Conservation (phyloP, 2,113 vertebrate genomes). For the Oxyura jamaicensis region DNA sequence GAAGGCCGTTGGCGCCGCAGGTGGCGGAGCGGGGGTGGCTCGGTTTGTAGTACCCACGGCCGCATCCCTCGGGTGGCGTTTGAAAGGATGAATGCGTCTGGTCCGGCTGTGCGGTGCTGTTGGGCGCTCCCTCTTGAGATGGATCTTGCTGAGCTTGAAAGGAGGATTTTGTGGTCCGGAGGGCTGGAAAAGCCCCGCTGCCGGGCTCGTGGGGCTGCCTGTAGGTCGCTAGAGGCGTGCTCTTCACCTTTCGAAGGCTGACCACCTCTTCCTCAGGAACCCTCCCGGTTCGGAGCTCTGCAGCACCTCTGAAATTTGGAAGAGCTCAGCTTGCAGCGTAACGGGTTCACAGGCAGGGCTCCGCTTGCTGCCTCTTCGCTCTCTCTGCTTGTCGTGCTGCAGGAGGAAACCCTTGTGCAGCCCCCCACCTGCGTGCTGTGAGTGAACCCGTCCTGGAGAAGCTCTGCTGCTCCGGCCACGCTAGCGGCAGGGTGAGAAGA, state of each 20-base stretch:
- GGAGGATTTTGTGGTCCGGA: background rate
- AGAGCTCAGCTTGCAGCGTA: background rate
- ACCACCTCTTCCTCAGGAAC: background rate
- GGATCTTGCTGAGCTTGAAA: background rate
- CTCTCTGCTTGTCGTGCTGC: no score
- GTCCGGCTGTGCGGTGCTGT: background rate
- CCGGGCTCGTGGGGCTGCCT: background rate
- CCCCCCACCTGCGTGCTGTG: background rate
- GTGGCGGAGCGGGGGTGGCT: background rate
- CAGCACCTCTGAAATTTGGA: no score
- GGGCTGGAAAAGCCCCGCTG: background rate
- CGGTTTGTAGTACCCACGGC: rapidly evolving
- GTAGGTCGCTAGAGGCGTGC: background rate
- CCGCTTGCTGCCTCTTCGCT: background rate
- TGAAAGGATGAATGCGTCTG: background rate
- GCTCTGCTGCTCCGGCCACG: background rate
- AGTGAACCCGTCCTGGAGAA: background rate
- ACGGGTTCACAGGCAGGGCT: no score
- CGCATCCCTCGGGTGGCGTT: no score
- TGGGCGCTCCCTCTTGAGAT: background rate
- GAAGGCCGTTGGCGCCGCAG: background rate
- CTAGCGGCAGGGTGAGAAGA: background rate
- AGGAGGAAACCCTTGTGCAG: background rate
- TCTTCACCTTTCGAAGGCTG: background rate
- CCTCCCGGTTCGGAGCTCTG: background rate